Conservation (phyloP, 92 coral and sea anemone genomes). For the Meandrina meandrites region DNA sequence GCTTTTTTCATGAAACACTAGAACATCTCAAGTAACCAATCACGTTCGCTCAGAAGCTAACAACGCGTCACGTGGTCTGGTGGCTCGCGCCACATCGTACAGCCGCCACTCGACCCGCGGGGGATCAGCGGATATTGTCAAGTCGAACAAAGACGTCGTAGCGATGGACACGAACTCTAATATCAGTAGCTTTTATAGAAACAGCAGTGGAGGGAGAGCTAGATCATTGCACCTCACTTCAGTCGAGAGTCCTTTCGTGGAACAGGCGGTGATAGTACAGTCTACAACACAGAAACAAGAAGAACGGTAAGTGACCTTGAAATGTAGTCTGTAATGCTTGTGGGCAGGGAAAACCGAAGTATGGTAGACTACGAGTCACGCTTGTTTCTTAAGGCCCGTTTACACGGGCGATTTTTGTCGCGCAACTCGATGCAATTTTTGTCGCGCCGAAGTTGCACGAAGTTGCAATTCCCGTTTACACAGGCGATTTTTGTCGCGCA, state of each 20-base stretch:
- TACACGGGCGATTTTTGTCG: no score
- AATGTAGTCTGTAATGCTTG: background rate
- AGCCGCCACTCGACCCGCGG: constrained; percentile 83
- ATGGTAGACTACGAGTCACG: background rate
- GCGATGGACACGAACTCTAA: constrained; percentile 47
- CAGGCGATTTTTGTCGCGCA: no score
- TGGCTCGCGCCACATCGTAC: constrained; percentile 92
- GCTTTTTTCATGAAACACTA: constrained; percentile 32
- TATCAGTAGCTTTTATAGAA: constrained; percentile 37
- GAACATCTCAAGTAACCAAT: constrained; percentile 31
- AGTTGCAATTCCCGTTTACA: no score
- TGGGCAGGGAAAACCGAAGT: background rate
- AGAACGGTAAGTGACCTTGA: constrained; percentile 12
- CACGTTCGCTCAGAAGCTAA: constrained; percentile 41
- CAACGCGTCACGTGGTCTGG: constrained; percentile 80
- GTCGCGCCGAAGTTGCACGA: no score
- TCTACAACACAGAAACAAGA: background rate
- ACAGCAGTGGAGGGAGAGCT: constrained; percentile 75
- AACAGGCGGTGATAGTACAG: background rate
- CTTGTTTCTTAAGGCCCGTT: no score
- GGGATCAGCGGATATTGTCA: constrained; percentile 51
- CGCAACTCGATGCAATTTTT: no score
- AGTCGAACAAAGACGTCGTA: constrained; percentile 46
- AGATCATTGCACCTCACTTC: constrained; percentile 88
- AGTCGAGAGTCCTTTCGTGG: constrained; percentile 75